A percentile compares a stretch with the other conserved stretches of the same genome.
These are phyloP conservation scores for Parotocinclus haroldoi DNA, from an alignment of 2,797 vertebrate species.

Conservation along the genomic window DNA sequence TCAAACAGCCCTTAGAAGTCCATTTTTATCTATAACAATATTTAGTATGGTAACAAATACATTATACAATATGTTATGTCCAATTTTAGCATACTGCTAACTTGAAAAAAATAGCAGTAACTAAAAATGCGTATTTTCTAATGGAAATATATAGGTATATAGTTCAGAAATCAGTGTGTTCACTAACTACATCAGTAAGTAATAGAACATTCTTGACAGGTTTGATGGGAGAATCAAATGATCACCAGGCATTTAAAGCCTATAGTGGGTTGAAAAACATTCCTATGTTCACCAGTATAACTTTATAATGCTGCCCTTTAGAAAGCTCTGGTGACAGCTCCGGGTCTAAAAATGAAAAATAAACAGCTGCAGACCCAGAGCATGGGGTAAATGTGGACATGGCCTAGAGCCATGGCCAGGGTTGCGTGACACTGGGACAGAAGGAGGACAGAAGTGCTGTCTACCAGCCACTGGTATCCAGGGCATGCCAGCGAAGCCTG, in stretches of 20 bases:
- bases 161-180: slow-evolving; percentile 3
- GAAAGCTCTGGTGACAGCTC: slow-evolving; percentile 54
- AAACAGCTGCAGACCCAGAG: slow-evolving; percentile 61
- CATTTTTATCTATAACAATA: too few relatives aligned
- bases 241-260: slow-evolving; percentile 38
- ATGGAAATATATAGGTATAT: background rate
- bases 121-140: too few relatives aligned
- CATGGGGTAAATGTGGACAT: slow-evolving; percentile 52
- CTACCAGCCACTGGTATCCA: slow-evolving; percentile 2
- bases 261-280: slow-evolving; percentile 37
- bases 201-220: slow-evolving; percentile 16
- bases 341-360: slow-evolving; percentile 62
- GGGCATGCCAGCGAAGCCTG: slow-evolving; percentile 3
- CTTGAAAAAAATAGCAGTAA: too few relatives aligned
- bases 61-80: too few relatives aligned
- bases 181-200: slow-evolving; percentile 9
- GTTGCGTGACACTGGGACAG: slow-evolving; percentile 41
- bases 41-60: too few relatives aligned
- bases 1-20: too few relatives aligned
- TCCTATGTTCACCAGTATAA: slow-evolving; percentile 41
- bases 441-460: slow-evolving; percentile 14
- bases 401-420: slow-evolving; percentile 35
- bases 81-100: too few relatives aligned
- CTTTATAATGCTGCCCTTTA: slow-evolving; percentile 56
- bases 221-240: slow-evolving; percentile 36